Evolutionary conservation across 2,113 vertebrate species (phyloP).

Genomic region (Nyctibius bracteatus): DNA sequence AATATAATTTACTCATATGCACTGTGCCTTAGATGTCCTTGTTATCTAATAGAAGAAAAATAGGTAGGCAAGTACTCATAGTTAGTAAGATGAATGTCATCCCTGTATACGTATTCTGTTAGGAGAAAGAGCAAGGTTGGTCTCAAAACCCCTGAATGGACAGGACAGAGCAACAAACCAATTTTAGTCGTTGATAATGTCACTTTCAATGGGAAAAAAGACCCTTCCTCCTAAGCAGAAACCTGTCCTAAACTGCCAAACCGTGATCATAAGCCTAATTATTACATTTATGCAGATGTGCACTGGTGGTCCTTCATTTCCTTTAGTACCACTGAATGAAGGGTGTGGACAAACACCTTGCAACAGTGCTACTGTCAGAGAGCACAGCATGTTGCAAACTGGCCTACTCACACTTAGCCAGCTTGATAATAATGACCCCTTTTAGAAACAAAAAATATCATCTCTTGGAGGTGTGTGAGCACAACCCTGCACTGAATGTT

Average conservation of each 20-base stretch:
- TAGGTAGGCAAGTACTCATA: background rate
- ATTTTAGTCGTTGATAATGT: background rate
- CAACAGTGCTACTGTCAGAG: fast-evolving
- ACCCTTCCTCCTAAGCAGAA: background rate
- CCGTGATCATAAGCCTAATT: fast-evolving
- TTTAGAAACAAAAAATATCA: background rate
- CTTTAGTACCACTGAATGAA: background rate
- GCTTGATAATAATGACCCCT: background rate
- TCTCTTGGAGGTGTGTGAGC: background rate
- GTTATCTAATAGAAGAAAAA: background rate
- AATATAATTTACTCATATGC: background rate
- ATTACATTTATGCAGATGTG: background rate
- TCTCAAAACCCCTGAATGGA: background rate
- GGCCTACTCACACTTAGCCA: background rate
- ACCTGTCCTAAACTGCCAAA: background rate
- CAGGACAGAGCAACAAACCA: background rate
- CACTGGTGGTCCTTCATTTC: background rate
- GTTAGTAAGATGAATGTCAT: background rate
- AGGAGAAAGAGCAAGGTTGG: background rate
- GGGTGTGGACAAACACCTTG: background rate
- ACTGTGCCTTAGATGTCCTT: background rate
- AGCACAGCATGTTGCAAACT: background rate
- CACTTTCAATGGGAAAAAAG: background rate
- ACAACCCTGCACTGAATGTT: background rate
- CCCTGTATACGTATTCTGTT: background rate